phyloP scores from a whole-genome alignment of 2,888 invertebrate species.

The Lasioglossum figueresi region DNA sequence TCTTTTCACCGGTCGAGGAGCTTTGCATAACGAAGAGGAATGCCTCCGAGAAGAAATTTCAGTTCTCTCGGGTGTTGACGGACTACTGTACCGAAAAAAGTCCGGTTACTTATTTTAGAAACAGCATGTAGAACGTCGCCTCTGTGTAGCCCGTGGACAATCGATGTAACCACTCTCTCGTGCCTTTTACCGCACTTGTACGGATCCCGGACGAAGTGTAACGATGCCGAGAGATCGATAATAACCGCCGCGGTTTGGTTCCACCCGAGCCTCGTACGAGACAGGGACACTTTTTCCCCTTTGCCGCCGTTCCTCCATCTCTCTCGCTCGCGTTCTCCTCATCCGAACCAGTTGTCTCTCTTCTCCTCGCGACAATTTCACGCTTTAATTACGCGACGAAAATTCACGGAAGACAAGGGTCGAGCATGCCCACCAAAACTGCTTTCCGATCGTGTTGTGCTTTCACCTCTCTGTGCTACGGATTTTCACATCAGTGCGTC shows the following conservation, averaged over 20 bases:
- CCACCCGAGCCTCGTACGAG: constrained; percentile 63
- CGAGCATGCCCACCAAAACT: constrained; percentile 16
- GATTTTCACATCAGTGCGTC: not conserved
- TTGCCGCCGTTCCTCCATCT: constrained; percentile 9
- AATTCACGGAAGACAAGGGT: constrained; percentile 32
- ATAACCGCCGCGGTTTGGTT: constrained; percentile 72
- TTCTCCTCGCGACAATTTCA: constrained; percentile 40
- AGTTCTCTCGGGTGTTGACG: constrained; percentile 14
- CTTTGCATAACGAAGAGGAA: not conserved
- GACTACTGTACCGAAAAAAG: constrained; percentile 22
- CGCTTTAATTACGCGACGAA: constrained; percentile 51
- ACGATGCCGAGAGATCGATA: constrained; percentile 72
- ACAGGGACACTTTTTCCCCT: constrained; percentile 60
- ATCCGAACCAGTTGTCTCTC: constrained; percentile 17
- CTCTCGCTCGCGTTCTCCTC: constrained; percentile 4
- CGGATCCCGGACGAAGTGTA: constrained; percentile 69
- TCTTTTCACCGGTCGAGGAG: not conserved
- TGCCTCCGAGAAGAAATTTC: constrained; percentile 5
- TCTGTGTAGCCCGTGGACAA: constrained; percentile 60
- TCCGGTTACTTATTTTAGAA: constrained; percentile 45
- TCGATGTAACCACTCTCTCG: constrained; percentile 61
- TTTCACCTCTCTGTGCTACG: not conserved
- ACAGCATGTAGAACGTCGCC: constrained; percentile 53
- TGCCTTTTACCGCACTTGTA: constrained; percentile 65
- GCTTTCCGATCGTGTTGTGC: not conserved